Base-by-base conservation (phyloP, 2,113 vertebrate species). In the Callipepla californica region DNA sequence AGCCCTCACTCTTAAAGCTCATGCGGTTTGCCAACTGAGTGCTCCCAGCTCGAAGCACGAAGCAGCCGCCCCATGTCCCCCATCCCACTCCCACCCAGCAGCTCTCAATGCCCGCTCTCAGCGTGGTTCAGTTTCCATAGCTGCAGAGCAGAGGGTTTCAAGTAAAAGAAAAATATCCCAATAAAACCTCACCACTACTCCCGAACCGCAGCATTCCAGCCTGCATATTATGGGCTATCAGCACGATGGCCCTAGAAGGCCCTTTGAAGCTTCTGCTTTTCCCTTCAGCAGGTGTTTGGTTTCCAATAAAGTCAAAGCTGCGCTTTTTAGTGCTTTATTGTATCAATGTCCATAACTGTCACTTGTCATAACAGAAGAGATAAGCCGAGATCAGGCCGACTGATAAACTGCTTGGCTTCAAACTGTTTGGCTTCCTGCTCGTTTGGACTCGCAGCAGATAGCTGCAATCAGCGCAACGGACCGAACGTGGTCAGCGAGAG, bases 321-420 rank as follows among this genome's bases (percentile, higher is more conserved):
- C 16, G 3, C 47, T 51, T 85, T 87, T 23, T 20, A 88, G 76
- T 55, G 76, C 88, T 86, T 25, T 77, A 32, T 42, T 3, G 34
- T 47, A 85, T 67, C 85, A 5, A 80, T 21, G 82, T 17, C 93
- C 85, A 34, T 55, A 73, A 77, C 36, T 36, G 40, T 5, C 2
- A 5, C 87, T 89, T 91, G 81, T 69, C 87, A 76, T 18, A 91
- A 75, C 93, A 91, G 58, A 26, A 34, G 36, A 85, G 87, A 91
- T 73, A 77, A 87, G 38, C 59, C 85, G 10, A 94, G 85, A 92
- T 80, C 42, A 18, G 58, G 42, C 38, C 20, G 26, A 34, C 9
- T 74, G 90, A 73, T 80, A 84, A 87, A 36, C 1, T 11, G 44
- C 15, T 95, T 48, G 67, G 55, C 36, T 80, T 62, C 84, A 84